A percentile compares a stretch with the other conserved stretches of the same genome.
Conservation (phyloP, 2,797 vertebrate species). For the Channa striata region DNA sequence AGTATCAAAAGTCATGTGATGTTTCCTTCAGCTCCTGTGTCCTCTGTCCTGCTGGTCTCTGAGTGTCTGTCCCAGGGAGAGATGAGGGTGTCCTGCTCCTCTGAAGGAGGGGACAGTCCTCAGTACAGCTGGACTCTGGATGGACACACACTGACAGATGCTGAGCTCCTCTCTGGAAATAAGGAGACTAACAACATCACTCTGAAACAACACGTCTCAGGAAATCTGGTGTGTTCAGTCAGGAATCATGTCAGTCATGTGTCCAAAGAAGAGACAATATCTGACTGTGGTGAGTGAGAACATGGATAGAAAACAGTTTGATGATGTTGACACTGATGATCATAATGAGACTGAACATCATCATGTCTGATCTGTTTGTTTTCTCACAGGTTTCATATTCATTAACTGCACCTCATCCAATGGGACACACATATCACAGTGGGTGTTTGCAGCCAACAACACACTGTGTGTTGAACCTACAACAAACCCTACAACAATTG, state of each 20-base stretch:
- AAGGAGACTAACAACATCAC: conserved; percentile 3
- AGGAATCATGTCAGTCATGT: conserved; percentile 25
- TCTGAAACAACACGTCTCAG: conserved; percentile 51
- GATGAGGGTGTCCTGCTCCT: conserved; percentile 52
- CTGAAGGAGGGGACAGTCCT: conserved; percentile 43
- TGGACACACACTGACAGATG: conserved; percentile 46
- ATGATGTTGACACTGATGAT: no score
- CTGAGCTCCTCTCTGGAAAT: neutral
- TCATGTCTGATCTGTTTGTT: no score
- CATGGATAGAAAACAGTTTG: no score
- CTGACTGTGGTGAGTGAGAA: no score
- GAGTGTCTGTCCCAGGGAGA: conserved; percentile 67
- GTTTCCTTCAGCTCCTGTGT: conserved; percentile 66
- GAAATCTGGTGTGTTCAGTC: conserved; percentile 57
- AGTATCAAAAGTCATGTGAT: neutral
- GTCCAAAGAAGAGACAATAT: accelerated
- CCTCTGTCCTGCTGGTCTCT: conserved; percentile 35
- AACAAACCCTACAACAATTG: no score
- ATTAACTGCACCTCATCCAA: no score
- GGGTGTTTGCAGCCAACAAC: no score
- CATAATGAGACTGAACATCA: no score
- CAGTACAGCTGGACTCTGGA: conserved; percentile 68
- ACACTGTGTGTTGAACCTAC: no score
- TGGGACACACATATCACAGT: no score
- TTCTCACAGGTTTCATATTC: no score